phyloP scores from a whole-genome alignment of 2,113 vertebrate genomes.

The Oreochromis tanganicae region DNA sequence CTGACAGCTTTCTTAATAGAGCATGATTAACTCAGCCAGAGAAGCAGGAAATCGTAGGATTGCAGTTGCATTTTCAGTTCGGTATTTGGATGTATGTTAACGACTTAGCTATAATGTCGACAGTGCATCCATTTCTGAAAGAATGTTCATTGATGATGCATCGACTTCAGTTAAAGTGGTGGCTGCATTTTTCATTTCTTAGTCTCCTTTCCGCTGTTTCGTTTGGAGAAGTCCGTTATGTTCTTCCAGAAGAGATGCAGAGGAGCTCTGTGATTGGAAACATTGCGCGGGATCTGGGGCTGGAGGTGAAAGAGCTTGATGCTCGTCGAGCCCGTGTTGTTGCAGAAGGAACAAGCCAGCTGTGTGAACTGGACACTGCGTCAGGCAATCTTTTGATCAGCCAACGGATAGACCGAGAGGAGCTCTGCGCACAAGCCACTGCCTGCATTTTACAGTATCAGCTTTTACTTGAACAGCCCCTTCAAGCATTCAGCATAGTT shows the following conservation, averaged over 20 bases:
- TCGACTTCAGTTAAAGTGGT: not conserved
- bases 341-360: conserved; percentile 56
- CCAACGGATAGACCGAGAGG: conserved; percentile 70
- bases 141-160: conserved; percentile 2
- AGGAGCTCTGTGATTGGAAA: conserved; percentile 63
- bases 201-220: conserved; percentile 11
- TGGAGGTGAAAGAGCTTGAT: conserved; percentile 45
- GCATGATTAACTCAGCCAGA: conserved; percentile 51
- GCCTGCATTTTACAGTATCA: conserved; percentile 64
- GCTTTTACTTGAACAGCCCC: conserved; percentile 66
- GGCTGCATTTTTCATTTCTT: conserved; percentile 17
- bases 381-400: conserved; percentile 68
- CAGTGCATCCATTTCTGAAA: not conserved
- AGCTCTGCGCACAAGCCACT: conserved; percentile 58
- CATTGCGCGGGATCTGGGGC: conserved; percentile 62
- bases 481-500: conserved; percentile 61
- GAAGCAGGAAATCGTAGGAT: conserved; percentile 13
- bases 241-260: conserved; percentile 69
- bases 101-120: conserved; percentile 3
- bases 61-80: conserved; percentile 31
- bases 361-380: conserved; percentile 62
- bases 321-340: conserved; percentile 61
- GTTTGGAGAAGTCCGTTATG: conserved; percentile 60
- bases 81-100: not conserved
- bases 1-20: conserved; percentile 55